Percentiles rank a stretch among this genome's conserved stretches.
Conservation (phyloP, 2,797 vertebrate genomes). For the Smutsia temminckii region DNA sequence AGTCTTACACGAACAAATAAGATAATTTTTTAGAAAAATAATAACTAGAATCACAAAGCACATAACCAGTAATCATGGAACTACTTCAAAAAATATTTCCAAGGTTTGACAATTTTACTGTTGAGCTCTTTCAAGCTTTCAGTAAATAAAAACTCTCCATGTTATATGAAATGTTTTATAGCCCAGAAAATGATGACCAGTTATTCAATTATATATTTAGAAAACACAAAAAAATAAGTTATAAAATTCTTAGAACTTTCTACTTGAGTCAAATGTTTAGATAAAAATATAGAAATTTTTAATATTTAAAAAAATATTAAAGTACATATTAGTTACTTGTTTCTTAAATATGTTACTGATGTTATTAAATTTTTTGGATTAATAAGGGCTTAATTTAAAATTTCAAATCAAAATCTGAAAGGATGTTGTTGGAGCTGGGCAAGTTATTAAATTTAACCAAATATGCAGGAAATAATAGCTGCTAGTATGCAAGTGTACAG, state of each 20-base stretch:
- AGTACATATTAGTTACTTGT: not conserved
- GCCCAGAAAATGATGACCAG: not conserved
- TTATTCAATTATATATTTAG: not conserved
- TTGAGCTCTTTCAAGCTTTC: not conserved
- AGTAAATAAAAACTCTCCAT: not conserved
- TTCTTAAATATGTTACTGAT: not conserved
- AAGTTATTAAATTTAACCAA: not conserved
- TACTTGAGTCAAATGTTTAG: not conserved
- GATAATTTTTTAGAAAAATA: not conserved
- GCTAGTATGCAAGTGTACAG: not conserved
- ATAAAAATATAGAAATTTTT: not conserved
- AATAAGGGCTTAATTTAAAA: not conserved
- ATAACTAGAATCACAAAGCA: conserved; percentile 29
- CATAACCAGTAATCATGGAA: not conserved
- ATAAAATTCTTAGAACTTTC: not conserved
- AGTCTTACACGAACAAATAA: not conserved
- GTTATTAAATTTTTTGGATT: not conserved
- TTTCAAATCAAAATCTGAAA: conserved; percentile 30
- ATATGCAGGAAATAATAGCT: not conserved
- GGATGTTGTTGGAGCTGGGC: not conserved
- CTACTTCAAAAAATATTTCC: conserved; percentile 7
- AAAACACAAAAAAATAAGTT: not conserved
- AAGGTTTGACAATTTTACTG: not conserved
- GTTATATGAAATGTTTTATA: conserved; percentile 23
- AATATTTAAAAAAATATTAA: not conserved